Evolutionary conservation across 2,888 invertebrate species (phyloP).

Genomic region (Drosophila peninsularis): DNA sequence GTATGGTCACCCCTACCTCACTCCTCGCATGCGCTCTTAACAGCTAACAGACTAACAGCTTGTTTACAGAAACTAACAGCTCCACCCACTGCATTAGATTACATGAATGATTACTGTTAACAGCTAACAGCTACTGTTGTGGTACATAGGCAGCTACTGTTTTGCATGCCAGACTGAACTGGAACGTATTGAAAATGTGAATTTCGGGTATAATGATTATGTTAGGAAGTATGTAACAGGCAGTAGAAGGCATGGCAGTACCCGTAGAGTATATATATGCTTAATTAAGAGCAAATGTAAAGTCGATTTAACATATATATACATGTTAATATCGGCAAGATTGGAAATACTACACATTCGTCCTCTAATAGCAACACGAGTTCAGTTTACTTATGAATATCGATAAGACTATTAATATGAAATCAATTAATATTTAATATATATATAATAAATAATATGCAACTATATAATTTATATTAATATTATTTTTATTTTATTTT

Average conservation of each 20-base stretch:
- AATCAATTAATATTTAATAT: too few species aligned
- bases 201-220: not conserved
- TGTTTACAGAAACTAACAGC: not conserved
- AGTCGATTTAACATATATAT: too few species aligned
- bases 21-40: not conserved
- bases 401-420: too few species aligned
- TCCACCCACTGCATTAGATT: not conserved
- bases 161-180: not conserved
- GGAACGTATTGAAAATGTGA: not conserved
- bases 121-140: slow-evolving; percentile 10
- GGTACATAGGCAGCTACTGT: not conserved
- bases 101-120: slow-evolving; percentile 13
- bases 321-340: too few species aligned
- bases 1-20: not conserved
- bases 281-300: not conserved
- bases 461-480: too few species aligned
- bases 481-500: too few species aligned
- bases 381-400: too few species aligned
- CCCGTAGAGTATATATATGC: not conserved
- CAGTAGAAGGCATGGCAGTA: not conserved
- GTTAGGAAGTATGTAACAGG: not conserved
- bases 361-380: too few species aligned
- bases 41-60: not conserved
- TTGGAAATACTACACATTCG: too few species aligned
- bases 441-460: too few species aligned